Evolutionary conservation across 2,797 vertebrate genomes (phyloP).

Genomic region (Aselliscus stoliczkanus): DNA sequence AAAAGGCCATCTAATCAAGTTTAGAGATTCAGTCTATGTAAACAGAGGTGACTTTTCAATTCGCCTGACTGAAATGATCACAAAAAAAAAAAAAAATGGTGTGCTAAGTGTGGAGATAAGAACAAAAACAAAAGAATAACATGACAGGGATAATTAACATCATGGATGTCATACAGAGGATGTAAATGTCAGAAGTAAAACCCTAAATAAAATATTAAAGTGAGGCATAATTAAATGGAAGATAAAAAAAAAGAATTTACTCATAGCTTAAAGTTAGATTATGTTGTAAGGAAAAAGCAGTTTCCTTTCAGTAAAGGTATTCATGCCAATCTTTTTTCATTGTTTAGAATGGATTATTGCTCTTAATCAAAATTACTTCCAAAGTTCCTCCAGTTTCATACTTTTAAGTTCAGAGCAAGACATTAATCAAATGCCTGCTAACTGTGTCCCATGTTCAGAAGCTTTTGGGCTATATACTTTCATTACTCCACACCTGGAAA

Average conservation of each 20-base stretch:
- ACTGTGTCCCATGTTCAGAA: background rate
- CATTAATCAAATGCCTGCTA: background rate
- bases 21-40: background rate
- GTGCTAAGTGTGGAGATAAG: background rate
- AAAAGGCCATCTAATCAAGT: background rate
- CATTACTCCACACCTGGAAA: background rate
- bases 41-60: background rate
- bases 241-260: background rate
- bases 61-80: background rate
- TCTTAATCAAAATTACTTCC: background rate
- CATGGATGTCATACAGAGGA: background rate
- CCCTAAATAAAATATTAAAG: background rate
- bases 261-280: background rate
- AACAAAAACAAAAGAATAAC: background rate
- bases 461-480: fast-evolving
- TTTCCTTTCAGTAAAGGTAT: background rate
- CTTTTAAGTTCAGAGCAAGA: background rate
- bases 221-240: background rate
- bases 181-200: background rate
- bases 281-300: background rate
- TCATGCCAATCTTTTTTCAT: background rate
- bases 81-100: background rate
- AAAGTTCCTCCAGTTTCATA: background rate
- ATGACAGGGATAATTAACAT: background rate
- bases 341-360: background rate